Evolutionary conservation across 2,797 vertebrate species (phyloP).

Genomic region (Nyctibius grandis): DNA sequence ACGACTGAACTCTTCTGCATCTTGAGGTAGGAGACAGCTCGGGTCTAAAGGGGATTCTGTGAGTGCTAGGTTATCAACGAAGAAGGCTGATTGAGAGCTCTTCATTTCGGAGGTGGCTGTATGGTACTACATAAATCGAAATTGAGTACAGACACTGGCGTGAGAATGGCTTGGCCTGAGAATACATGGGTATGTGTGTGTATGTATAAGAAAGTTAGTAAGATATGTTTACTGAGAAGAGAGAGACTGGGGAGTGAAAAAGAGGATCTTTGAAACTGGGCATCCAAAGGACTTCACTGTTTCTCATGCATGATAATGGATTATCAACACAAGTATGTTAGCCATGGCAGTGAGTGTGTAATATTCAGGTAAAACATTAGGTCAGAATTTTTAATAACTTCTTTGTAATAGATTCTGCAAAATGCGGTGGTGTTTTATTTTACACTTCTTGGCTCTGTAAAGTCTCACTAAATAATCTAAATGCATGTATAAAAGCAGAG

Average conservation of each 20-base stretch:
- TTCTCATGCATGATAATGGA: neutral
- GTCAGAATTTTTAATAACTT: neutral
- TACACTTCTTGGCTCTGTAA: neutral
- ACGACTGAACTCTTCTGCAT: neutral
- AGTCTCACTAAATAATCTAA: neutral
- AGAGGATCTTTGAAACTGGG: neutral
- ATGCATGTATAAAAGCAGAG: neutral
- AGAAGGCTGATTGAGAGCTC: neutral
- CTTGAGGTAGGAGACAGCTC: neutral
- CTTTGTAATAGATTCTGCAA: neutral
- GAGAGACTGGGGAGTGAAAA: neutral
- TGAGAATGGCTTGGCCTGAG: neutral
- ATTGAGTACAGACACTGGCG: rapidly evolving
- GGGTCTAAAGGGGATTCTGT: neutral
- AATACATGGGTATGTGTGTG: too few relatives aligned
- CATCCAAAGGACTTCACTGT: rapidly evolving
- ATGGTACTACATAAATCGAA: neutral
- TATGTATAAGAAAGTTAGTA: neutral
- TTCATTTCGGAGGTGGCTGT: neutral
- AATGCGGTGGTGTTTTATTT: neutral
- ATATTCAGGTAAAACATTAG: neutral
- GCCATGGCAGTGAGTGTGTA: neutral
- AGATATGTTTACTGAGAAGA: neutral
- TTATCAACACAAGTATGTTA: neutral
- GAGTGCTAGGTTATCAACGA: neutral